Evolutionary conservation across 2,113 vertebrate species (phyloP).

Genomic region (Neotoma lepida): DNA sequence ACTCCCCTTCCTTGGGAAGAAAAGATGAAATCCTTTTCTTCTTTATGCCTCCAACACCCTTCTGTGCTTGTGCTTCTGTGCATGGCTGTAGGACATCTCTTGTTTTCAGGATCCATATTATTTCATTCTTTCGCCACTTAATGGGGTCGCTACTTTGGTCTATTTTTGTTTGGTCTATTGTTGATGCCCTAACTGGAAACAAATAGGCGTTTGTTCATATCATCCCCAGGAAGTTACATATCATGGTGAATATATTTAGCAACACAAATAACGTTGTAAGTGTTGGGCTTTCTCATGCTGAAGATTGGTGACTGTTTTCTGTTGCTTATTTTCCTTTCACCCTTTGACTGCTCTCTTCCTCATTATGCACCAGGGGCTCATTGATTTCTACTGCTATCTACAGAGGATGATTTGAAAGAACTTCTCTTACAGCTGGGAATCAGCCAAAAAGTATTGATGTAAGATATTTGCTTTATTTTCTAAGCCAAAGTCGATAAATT

Average conservation of each 20-base stretch:
- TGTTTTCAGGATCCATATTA: not conserved
- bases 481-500: conserved; percentile 61
- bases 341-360: not conserved
- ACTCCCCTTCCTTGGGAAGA: not conserved
- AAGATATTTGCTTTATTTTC: conserved; percentile 62
- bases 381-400: conserved; percentile 45
- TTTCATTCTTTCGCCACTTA: not conserved
- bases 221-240: not conserved
- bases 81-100: not conserved
- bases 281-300: not conserved
- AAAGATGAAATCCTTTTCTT: not conserved
- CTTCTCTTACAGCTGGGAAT: conserved; percentile 12
- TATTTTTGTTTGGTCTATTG: not conserved
- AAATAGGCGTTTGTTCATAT: not conserved
- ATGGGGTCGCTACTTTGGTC: not conserved
- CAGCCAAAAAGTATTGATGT: conserved; percentile 44
- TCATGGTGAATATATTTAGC: not conserved
- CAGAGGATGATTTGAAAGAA: conserved; percentile 54
- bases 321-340: conserved; percentile 30
- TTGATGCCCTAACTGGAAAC: not conserved
- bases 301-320: not conserved
- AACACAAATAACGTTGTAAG: not conserved
- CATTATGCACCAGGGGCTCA: not conserved
- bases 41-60: not conserved
- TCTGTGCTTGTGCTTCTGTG: not conserved